Evolutionary conservation across 2,888 invertebrate species (phyloP).

Genomic region (Ectobius pallidus): DNA sequence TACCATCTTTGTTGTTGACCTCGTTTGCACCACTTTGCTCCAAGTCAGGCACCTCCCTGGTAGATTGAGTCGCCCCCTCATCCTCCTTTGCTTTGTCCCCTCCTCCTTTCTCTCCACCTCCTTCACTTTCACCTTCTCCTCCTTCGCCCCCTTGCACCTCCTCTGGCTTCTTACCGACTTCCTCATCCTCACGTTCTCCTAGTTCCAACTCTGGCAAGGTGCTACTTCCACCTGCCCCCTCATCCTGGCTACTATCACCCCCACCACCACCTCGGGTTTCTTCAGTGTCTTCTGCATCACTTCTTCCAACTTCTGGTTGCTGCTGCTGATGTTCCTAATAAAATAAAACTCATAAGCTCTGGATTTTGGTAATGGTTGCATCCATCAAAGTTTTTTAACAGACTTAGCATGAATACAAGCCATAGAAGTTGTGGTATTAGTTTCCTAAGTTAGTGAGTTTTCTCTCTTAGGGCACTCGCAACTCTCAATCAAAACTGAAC

Average conservation of each 20-base stretch:
- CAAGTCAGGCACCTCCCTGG: conserved; percentile 9
- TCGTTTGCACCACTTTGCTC: conserved; percentile 1
- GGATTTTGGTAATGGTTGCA: too few species aligned
- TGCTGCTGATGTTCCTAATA: conserved; percentile 9
- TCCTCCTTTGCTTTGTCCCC: conserved; percentile 8
- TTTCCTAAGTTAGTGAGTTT: too few species aligned
- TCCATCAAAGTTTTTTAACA: too few species aligned
- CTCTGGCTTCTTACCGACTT: conserved; percentile 48
- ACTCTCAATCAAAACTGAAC: too few species aligned
- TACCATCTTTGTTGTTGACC: conserved; percentile 8
- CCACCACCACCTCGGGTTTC: conserved; percentile 55
- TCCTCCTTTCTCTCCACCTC: conserved; percentile 1
- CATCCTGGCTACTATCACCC: conserved; percentile 55
- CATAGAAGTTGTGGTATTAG: too few species aligned
- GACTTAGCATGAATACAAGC: too few species aligned
- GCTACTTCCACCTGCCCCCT: conserved; percentile 51
- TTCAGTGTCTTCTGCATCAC: conserved; percentile 44
- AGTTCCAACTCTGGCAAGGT: conserved; percentile 45
- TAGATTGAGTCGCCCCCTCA: conserved; percentile 7
- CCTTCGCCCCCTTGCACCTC: conserved; percentile 23
- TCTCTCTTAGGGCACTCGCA: too few species aligned
- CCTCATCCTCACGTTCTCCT: conserved; percentile 56
- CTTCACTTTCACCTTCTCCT: conserved; percentile 13
- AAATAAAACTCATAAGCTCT: background rate
- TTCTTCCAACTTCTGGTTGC: conserved; percentile 10